Evolutionary conservation across 2,888 invertebrate species (phyloP).

Genomic region (Tenthredo livida): DNA sequence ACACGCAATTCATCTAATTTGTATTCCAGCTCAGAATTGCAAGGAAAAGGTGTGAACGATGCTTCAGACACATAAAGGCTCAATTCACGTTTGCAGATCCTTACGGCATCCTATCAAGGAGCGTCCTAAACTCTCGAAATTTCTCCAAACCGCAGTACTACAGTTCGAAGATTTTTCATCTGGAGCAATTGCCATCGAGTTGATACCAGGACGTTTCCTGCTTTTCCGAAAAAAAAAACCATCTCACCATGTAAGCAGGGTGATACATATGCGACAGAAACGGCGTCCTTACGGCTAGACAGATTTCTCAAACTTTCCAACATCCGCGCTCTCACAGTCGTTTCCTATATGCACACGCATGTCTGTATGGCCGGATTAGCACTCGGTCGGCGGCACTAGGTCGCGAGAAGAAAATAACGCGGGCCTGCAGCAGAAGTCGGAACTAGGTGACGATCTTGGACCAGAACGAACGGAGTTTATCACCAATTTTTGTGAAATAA

Average conservation of each 20-base stretch:
- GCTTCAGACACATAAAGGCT: background rate
- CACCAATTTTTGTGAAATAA: too few relatives aligned
- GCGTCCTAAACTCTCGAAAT: background rate
- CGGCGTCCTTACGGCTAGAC: conserved; percentile 12
- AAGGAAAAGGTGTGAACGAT: background rate
- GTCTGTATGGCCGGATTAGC: background rate
- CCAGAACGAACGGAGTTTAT: background rate
- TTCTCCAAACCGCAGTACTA: background rate
- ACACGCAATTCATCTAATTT: background rate
- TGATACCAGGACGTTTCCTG: background rate
- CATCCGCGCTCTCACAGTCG: background rate
- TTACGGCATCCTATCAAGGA: background rate
- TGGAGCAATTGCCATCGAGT: background rate
- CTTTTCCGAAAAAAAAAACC: background rate
- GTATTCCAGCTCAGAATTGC: background rate
- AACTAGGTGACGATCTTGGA: background rate
- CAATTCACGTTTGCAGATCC: background rate
- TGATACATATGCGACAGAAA: conserved; percentile 5
- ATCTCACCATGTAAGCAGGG: background rate
- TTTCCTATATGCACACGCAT: conserved; percentile 3
- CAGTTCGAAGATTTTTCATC: background rate
- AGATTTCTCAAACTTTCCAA: conserved; percentile 43
- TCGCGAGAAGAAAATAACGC: background rate
- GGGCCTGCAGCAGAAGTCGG: background rate
- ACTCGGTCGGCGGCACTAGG: conserved; percentile 9